These are phyloP conservation scores for Xyliphius kryptos DNA, from an alignment of 2,113 vertebrate species.

Conservation along the genomic window DNA sequence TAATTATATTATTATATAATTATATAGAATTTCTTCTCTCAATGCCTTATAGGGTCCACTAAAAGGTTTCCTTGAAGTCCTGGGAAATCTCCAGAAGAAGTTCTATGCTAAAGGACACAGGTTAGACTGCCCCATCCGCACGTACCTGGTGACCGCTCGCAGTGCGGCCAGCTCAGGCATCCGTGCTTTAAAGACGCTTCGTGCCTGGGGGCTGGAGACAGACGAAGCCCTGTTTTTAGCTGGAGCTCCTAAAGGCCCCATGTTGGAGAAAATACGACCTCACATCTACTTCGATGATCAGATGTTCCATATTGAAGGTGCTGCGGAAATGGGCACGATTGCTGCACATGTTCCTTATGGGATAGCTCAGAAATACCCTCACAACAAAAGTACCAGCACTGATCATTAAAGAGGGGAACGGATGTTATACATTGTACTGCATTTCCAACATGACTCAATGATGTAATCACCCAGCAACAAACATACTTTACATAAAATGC, in stretches of 20 bases:
- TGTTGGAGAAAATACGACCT: constrained; percentile 90
- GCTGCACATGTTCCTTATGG: constrained; percentile 94
- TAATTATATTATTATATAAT: too few species aligned
- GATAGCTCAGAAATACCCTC: constrained; percentile 72
- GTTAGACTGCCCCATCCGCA: constrained; percentile 91
- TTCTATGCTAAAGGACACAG: constrained; percentile 91
- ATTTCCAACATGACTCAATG: too few species aligned
- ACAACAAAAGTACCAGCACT: constrained; percentile 37
- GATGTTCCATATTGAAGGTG: constrained; percentile 96
- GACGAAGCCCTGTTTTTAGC: constrained; percentile 94
- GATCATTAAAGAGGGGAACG: constrained; percentile 46
- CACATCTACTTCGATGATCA: constrained; percentile 98
- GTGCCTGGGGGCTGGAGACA: constrained; percentile 92
- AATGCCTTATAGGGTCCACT: constrained; percentile 97
- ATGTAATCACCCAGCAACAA: not conserved
- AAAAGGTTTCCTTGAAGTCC: constrained; percentile 85
- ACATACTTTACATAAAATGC: constrained; percentile 1
- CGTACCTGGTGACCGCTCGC: constrained; percentile 88
- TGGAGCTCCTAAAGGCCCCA: constrained; percentile 88
- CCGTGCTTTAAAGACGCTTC: constrained; percentile 88
- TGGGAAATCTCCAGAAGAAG: constrained; percentile 95
- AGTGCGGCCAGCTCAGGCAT: constrained; percentile 94
- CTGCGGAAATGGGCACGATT: constrained; percentile 83
- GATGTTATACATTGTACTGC: not conserved
- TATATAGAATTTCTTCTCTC: too few species aligned